These are phyloP conservation scores for Brachionus rubens DNA, from an alignment of 1,140 invertebrate genomes.

Conservation along the genomic window DNA sequence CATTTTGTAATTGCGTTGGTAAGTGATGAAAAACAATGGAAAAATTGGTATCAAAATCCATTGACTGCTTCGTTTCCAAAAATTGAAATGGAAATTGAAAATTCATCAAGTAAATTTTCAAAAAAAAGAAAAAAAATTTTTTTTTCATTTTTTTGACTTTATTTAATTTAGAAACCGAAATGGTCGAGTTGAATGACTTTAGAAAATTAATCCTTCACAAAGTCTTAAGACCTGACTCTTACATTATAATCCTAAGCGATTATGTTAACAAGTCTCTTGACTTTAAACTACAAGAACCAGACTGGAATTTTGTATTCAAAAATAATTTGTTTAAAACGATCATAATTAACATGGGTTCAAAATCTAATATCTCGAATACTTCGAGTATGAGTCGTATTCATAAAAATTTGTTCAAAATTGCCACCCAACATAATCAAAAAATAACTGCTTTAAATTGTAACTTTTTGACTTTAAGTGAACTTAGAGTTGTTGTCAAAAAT, in stretches of 20 bases:
- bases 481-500: slow-evolving; percentile 30
- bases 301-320: slow-evolving; percentile 16
- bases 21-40: slow-evolving; percentile 31
- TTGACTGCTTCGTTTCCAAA: slow-evolving; percentile 12
- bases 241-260: slow-evolving; percentile 7
- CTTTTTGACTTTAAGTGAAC: slow-evolving; percentile 23
- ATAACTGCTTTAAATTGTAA: slow-evolving; percentile 33
- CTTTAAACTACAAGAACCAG: background rate
- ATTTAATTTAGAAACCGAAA: slow-evolving; percentile 42
- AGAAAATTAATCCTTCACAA: slow-evolving; percentile 20
- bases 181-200: slow-evolving; percentile 25
- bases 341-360: slow-evolving; percentile 36
- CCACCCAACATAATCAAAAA: slow-evolving; percentile 13
- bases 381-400: slow-evolving; percentile 38
- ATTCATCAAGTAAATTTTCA: slow-evolving; percentile 25
- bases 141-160: too few species aligned
- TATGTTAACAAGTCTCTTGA: slow-evolving; percentile 32
- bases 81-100: slow-evolving; percentile 26
- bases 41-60: slow-evolving; percentile 31
- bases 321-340: slow-evolving; percentile 23
- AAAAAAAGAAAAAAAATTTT: background rate
- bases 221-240: slow-evolving; percentile 42
- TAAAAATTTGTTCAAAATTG: slow-evolving; percentile 27
- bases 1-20: slow-evolving; percentile 38
- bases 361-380: slow-evolving; percentile 29